These are phyloP conservation scores for Ditylenchus weischeri DNA, from an alignment of 2,888 invertebrate species.

Conservation along the genomic window DNA sequence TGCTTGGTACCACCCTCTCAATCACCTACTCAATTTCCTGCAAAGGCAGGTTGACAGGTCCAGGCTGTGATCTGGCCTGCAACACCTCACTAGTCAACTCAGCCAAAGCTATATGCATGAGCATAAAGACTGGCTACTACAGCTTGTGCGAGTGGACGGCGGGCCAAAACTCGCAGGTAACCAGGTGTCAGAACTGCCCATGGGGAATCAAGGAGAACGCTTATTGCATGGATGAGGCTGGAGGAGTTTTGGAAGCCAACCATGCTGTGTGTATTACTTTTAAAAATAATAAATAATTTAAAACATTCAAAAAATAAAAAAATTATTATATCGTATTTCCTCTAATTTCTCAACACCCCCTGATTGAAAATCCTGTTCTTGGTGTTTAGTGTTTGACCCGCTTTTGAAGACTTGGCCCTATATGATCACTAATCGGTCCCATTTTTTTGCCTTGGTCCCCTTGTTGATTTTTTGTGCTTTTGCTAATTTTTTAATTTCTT, in stretches of 20 bases:
- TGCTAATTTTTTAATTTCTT: too few relatives aligned
- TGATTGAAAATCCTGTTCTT: too few relatives aligned
- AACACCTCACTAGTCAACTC: slow-evolving; percentile 40
- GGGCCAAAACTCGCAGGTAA: background rate
- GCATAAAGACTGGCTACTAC: slow-evolving; percentile 47
- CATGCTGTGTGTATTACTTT: slow-evolving; percentile 16
- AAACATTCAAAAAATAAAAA: too few relatives aligned
- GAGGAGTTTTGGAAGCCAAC: slow-evolving; percentile 33
- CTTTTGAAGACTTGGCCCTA: too few relatives aligned
- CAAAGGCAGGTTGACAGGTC: slow-evolving; percentile 45
- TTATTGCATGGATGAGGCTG: slow-evolving; percentile 43
- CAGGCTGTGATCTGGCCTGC: slow-evolving; percentile 50
- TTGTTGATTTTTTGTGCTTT: too few relatives aligned
- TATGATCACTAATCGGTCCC: too few relatives aligned
- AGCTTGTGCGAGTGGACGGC: slow-evolving; percentile 42
- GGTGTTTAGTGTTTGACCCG: too few relatives aligned
- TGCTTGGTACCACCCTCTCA: slow-evolving; percentile 44
- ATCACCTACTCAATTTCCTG: slow-evolving; percentile 50
- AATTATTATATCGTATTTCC: too few relatives aligned
- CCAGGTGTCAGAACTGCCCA: slow-evolving; percentile 51
- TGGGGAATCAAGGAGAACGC: slow-evolving; percentile 52
- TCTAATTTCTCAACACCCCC: too few relatives aligned
- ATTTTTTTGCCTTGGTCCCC: too few relatives aligned
- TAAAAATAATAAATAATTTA: too few relatives aligned
- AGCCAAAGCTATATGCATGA: slow-evolving; percentile 40